These are phyloP conservation scores for Seira musarum DNA, from an alignment of 2,888 invertebrate genomes.

Conservation along the genomic window DNA sequence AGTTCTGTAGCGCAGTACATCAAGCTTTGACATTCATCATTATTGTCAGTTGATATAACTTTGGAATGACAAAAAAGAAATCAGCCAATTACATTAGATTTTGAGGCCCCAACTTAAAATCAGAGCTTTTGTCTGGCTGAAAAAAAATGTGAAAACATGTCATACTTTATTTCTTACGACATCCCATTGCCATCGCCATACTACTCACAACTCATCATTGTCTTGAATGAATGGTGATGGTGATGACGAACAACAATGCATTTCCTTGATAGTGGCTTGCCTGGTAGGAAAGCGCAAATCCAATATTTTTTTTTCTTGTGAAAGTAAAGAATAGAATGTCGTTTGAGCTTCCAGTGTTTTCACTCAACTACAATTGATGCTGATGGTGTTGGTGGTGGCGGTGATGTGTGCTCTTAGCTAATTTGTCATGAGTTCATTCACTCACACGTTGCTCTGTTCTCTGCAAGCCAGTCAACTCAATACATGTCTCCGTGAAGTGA, in stretches of 20 bases:
- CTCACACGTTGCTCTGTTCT: neutral
- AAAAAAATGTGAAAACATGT: neutral
- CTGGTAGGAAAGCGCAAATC: neutral
- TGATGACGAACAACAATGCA: neutral
- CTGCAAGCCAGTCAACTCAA: constrained; percentile 6
- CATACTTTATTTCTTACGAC: constrained; percentile 4
- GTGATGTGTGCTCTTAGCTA: constrained; percentile 53
- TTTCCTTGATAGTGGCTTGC: constrained; percentile 18
- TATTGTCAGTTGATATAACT: too few species aligned
- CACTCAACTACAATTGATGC: constrained; percentile 26
- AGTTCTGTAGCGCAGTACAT: too few species aligned
- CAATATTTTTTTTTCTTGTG: constrained; percentile 7
- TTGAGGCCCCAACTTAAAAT: too few species aligned
- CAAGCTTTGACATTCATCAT: too few species aligned
- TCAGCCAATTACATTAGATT: too few species aligned
- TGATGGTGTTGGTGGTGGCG: constrained; percentile 25
- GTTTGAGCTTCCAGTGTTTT: constrained; percentile 12
- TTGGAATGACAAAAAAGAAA: too few species aligned
- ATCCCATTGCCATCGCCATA: neutral
- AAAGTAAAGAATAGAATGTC: neutral
- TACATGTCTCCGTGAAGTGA: constrained; percentile 14
- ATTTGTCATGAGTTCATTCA: constrained; percentile 53
- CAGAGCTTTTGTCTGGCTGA: too few species aligned
- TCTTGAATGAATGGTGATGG: neutral
- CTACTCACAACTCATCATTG: constrained; percentile 6